These are phyloP conservation scores for Notodonta dromedarius DNA, from an alignment of 2,888 invertebrate species.

Conservation along the genomic window DNA sequence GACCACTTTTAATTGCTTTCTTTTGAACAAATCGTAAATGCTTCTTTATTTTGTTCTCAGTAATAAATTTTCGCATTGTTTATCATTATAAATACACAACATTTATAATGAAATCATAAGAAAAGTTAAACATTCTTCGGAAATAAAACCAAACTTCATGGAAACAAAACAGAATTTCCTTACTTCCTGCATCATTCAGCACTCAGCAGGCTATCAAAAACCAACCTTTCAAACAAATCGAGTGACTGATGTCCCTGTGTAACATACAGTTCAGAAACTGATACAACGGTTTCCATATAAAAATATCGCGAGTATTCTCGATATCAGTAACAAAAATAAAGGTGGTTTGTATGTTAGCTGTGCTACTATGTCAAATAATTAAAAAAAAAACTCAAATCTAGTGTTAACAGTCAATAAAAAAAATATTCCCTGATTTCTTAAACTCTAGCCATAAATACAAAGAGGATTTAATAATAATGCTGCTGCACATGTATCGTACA, in stretches of 20 bases:
- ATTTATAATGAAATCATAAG: not conserved
- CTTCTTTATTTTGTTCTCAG: conserved; percentile 24
- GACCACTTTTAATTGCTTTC: conserved; percentile 58
- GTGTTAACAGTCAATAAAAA: conserved; percentile 16
- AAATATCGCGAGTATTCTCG: not conserved
- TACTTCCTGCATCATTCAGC: no score
- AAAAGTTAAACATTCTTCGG: not conserved
- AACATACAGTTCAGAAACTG: conserved; percentile 10
- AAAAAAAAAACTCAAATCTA: conserved; percentile 3
- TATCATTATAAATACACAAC: conserved; percentile 5
- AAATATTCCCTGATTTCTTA: not conserved
- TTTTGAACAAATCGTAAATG: conserved; percentile 55
- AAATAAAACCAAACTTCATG: not conserved
- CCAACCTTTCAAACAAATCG: not conserved
- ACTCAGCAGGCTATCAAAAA: no score
- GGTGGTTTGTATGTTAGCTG: not conserved
- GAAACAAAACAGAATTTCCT: no score
- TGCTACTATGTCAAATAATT: not conserved
- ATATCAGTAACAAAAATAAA: not conserved
- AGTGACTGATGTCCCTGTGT: conserved; percentile 3
- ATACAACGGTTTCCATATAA: not conserved
- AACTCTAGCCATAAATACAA: no score
- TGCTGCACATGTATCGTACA: no score
- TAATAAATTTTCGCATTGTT: conserved; percentile 33
- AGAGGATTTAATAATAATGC: no score